A percentile compares a stretch with the other conserved stretches of the same genome.
Conservation (phyloP, 1,140 invertebrate genomes). For the Zaprionus tsacasi region DNA sequence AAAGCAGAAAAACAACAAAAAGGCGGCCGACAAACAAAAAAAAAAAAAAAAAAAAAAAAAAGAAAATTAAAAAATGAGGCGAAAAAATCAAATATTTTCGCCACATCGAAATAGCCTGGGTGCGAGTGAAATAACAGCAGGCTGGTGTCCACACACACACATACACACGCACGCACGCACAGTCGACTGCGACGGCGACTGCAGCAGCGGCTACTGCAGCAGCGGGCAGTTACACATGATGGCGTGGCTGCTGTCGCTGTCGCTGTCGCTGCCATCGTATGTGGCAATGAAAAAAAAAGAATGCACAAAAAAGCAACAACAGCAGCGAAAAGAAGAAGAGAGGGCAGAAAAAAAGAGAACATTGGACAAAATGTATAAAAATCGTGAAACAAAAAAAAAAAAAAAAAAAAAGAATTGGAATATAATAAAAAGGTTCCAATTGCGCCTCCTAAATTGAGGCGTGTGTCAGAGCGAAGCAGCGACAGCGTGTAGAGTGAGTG, state of each 20-base stretch:
- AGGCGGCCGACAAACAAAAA: constrained; percentile 43
- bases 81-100: constrained; percentile 67
- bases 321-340: constrained; percentile 5
- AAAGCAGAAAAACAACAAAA: constrained; percentile 62
- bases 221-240: constrained; percentile 37
- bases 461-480: constrained; percentile 50
- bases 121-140: constrained; percentile 82
- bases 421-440: constrained; percentile 54
- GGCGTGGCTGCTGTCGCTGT: constrained; percentile 51
- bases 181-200: constrained; percentile 15
- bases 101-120: constrained; percentile 54
- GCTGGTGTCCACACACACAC: constrained; percentile 34
- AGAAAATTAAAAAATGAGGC: constrained; percentile 37
- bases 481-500: constrained; percentile 16
- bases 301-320: not conserved
- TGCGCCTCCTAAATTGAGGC: constrained; percentile 63
- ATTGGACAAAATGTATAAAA: constrained; percentile 75
- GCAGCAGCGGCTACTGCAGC: constrained; percentile 40
- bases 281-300: constrained; percentile 24
- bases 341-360: constrained; percentile 40
- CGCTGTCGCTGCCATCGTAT: constrained; percentile 33
- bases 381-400: constrained; percentile 62
- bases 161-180: not conserved
- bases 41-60: constrained; percentile 44
- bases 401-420: constrained; percentile 28